Evolutionary conservation across 1,140 invertebrate species (phyloP), one percentile per base, ranked within the genome.

Genomic region (Melipona quadrifasciata): DNA sequence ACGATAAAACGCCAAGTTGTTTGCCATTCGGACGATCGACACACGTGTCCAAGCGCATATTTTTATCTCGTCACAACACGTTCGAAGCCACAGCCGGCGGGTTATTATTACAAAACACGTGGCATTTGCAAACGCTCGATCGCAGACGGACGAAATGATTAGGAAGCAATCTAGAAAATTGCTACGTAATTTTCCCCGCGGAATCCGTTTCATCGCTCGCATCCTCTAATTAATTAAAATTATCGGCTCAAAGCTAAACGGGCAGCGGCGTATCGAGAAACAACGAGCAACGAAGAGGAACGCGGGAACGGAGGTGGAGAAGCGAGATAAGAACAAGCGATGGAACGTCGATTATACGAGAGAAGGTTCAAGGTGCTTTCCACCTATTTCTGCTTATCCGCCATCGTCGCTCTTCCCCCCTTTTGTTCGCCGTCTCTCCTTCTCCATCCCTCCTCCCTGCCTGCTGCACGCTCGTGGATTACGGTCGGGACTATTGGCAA

Each of bases 401-500:
- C 31, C 31, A 19, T 61, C 47, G 34, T 17, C 57, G 6, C 39
- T 57, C 31, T n/a, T 14, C 51, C 21, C 16, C 39, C 27, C 34
- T 34, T 21, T 21, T 39, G 39, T 53, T 31, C 51, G 31, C 21
- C 12, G 39, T 47, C 39, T 27, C 21, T 61, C 27, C 55, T 74
- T 34, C 47, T 64, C 19, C 24, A 61, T 71, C 53, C 8, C 39
- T 39, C 39, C 39, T 47, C 39, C 39, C 39, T 47, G 0, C 39
- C n/a, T 80, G 86, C 58, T 61, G 58, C 84, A 88, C 84, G 86
- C 88, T 87, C 87, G 86, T 83, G 89, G 91, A 92, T 92, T 91
- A 92, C 86, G 85, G 89, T 21, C 78, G 55, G 79, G 86, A 91
- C 89, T 88, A 92, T 92, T 91, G 92, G 90, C 80, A 84, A 91